phyloP scores from a whole-genome alignment of 2,797 vertebrate genomes.

The Phrynocephalus vlangalii region DNA sequence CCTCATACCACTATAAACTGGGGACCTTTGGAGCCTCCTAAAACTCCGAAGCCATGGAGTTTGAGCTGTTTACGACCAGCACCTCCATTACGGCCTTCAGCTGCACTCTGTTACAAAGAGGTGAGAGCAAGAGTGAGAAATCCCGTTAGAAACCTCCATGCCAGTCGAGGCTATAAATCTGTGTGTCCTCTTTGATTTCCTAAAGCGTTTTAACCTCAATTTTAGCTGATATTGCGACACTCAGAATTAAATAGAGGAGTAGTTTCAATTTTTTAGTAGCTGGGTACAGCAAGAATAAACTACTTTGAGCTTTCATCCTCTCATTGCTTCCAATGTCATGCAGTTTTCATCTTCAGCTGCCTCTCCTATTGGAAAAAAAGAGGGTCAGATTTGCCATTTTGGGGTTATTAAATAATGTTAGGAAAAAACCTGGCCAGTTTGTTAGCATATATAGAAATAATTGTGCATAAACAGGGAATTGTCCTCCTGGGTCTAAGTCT shows the following conservation, averaged over 20 bases:
- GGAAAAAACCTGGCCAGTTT: neutral
- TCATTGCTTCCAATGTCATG: neutral
- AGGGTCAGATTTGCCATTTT: neutral
- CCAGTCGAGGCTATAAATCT: neutral
- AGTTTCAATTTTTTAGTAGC: neutral
- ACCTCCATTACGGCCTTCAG: conserved; percentile 93
- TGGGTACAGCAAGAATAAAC: too few relatives aligned
- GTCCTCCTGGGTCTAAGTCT: neutral
- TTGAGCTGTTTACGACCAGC: conserved; percentile 96
- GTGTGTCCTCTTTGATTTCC: neutral
- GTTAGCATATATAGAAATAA: neutral
- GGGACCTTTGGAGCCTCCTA: conserved; percentile 96
- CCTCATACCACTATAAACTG: conserved; percentile 94
- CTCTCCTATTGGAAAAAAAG: neutral
- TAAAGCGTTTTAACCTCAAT: neutral
- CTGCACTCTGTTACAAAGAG: conserved; percentile 98
- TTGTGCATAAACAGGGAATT: neutral
- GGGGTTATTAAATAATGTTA: neutral
- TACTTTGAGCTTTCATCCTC: neutral
- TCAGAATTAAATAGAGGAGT: neutral
- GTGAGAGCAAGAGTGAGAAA: conserved; percentile 75
- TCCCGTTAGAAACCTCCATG: neutral
- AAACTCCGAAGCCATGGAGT: conserved; percentile 98
- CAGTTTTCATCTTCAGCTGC: neutral
- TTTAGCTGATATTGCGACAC: neutral